Base-by-base conservation (phyloP, 2,797 vertebrate species). In the Hyperoplus immaculatus region DNA sequence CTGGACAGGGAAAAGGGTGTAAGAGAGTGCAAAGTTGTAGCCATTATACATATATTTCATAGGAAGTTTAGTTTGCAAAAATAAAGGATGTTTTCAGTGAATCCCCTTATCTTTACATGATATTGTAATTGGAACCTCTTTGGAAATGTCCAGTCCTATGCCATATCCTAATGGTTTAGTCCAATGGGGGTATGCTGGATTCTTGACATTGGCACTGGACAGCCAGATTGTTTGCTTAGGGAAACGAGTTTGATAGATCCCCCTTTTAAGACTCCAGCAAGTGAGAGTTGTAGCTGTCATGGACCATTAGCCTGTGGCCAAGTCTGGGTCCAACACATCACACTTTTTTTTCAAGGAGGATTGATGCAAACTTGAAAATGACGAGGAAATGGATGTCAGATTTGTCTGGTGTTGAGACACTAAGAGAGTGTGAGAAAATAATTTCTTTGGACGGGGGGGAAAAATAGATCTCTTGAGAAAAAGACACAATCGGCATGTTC, bases 241-340 rank as follows among this genome's bases (percentile, higher is more conserved):
- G 79, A 89, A 89, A 85, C 57, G 53, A 76, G 72, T 87, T 89
- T 92, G 85, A 92, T 86, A 78, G 82, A 92, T 81, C 74, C 77
- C 58, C 59, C 59, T 79, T 87, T 88, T 81, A 83, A 84, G 77
- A 85, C 75, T 78, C 66, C 42, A 60, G 53, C 50, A 38, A 87
- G 78, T 71, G 72, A 83, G 86, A 75, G 77, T 70, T 85, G 39
- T 79, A 85, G 82, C 85, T 83, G 87, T 83, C 77, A 66, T 69
- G 73, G 79, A 62, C 66, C 77, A 83, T 93, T 90, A 87, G 77
- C 60, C 67, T 50, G 73, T 43, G 69, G 80, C 85, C 86, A 68
- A 73, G 78, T 83, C 83, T 75, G 72, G 73, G 72, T 88, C 78
- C 86, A 88, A 77, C 74, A 61, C 56, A 70, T 82, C 58, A 21